Evolutionary conservation across 2,888 invertebrate species (phyloP).

Genomic region (Argyresthia albistria): DNA sequence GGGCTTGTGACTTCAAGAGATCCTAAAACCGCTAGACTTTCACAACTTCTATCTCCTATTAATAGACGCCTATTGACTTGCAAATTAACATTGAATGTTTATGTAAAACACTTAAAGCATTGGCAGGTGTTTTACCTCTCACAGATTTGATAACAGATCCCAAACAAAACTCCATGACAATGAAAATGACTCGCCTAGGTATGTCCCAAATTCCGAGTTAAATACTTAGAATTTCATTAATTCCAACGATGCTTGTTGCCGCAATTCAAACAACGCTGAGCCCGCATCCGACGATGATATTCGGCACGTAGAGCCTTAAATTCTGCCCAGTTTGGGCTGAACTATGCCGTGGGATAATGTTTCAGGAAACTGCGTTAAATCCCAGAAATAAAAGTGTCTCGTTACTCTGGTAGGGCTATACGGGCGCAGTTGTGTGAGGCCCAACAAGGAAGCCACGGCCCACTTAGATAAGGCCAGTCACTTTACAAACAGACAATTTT

Average conservation of each 20-base stretch:
- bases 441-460: conserved; percentile 57
- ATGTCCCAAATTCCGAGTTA: conserved; percentile 21
- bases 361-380: not conserved
- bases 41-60: too few species aligned
- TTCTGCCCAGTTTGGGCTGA: conserved; percentile 7
- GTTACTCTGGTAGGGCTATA: not conserved
- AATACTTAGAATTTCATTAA: conserved; percentile 32
- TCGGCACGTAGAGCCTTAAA: conserved; percentile 9
- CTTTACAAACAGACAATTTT: conserved; percentile 12
- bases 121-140: too few species aligned
- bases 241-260: conserved; percentile 15
- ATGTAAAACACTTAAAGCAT: too few species aligned
- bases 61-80: too few species aligned
- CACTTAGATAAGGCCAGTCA: conserved; percentile 52
- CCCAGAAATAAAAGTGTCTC: too few species aligned
- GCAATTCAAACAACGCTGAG: conserved; percentile 22
- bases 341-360: not conserved
- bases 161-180: too few species aligned
- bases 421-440: conserved; percentile 18
- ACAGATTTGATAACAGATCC: too few species aligned
- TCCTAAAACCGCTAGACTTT: too few species aligned
- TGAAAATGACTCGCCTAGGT: too few species aligned
- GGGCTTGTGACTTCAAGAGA: not conserved
- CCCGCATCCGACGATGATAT: conserved; percentile 24
- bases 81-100: too few species aligned